Percentiles rank a stretch among this genome's conserved stretches.
Evolutionary conservation across 37 sponge, comb jelly and placozoan genomes (phyloP).

Genomic region (Oopsacas minuta): DNA sequence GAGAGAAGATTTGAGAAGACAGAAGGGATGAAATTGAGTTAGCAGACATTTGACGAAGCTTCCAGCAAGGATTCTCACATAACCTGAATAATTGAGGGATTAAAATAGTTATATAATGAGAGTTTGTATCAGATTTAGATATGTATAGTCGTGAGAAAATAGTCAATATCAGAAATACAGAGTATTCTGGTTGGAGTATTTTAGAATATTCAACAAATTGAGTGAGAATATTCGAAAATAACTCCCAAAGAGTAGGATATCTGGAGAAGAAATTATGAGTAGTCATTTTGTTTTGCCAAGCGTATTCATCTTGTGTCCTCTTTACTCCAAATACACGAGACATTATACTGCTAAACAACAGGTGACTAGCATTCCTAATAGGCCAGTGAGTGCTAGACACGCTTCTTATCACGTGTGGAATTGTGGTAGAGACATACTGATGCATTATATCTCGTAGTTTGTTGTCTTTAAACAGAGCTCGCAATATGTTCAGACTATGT

Average conservation of each 20-base stretch:
- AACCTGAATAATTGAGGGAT: background rate
- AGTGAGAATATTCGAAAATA: slow-evolving; percentile 30
- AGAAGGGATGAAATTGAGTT: background rate
- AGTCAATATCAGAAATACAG: background rate
- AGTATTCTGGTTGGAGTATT: background rate
- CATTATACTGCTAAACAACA: slow-evolving; percentile 58
- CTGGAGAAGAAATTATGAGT: slow-evolving; percentile 57
- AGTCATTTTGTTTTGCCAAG: slow-evolving; percentile 66
- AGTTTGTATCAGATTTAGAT: background rate
- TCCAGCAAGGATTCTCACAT: background rate
- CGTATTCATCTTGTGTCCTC: slow-evolving; percentile 45
- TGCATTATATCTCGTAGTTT: slow-evolving; percentile 45
- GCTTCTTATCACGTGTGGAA: slow-evolving; percentile 49
- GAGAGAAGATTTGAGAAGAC: background rate
- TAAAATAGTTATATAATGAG: background rate
- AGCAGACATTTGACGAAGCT: background rate
- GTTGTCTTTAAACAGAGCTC: slow-evolving; percentile 59
- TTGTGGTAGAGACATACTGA: slow-evolving; percentile 44
- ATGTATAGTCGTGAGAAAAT: background rate
- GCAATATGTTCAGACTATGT: slow-evolving; percentile 67
- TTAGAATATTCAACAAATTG: background rate
- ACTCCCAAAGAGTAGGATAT: slow-evolving; percentile 40
- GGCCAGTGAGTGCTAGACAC: slow-evolving; percentile 51
- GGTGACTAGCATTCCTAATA: slow-evolving; percentile 69
- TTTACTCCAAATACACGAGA: slow-evolving; percentile 74